These are phyloP conservation scores for Ptilonorhynchus violaceus DNA, from an alignment of 2,113 vertebrate species.

Conservation along the genomic window DNA sequence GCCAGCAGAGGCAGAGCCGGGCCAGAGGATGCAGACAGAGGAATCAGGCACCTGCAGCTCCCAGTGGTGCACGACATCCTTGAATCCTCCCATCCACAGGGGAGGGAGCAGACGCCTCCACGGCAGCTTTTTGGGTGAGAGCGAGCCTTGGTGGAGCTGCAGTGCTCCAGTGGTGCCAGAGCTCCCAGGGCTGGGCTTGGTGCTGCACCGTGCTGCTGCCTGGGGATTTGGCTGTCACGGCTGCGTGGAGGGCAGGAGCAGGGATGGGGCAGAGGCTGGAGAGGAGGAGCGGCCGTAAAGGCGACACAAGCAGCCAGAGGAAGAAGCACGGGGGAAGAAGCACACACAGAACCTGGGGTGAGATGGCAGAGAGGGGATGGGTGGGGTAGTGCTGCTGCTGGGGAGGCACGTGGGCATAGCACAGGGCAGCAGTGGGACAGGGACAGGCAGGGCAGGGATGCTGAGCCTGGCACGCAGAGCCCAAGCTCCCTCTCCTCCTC, in stretches of 20 bases:
- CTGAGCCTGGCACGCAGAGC: rapidly evolving
- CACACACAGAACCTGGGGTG: not conserved
- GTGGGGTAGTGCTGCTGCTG: not conserved
- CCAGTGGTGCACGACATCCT: not conserved
- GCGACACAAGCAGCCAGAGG: rapidly evolving
- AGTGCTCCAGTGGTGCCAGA: not conserved
- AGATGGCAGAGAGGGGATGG: not conserved
- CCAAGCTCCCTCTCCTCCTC: not conserved
- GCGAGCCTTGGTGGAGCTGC: not conserved
- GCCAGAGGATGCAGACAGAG: not conserved
- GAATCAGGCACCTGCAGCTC: not conserved
- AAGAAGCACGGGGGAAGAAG: not conserved
- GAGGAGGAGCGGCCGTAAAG: not conserved
- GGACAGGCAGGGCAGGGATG: not conserved
- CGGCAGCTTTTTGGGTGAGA: not conserved
- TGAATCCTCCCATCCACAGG: not conserved
- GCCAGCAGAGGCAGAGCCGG: rapidly evolving
- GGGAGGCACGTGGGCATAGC: not conserved
- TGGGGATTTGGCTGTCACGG: not conserved
- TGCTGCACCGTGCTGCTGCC: not conserved
- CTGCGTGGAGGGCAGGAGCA: not conserved
- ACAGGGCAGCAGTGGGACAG: not conserved
- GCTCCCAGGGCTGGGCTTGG: not conserved
- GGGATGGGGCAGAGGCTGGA: not conserved
- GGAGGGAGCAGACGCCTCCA: not conserved